phyloP scores from a whole-genome alignment of 2,113 vertebrate species.

The Colinus virginianus region DNA sequence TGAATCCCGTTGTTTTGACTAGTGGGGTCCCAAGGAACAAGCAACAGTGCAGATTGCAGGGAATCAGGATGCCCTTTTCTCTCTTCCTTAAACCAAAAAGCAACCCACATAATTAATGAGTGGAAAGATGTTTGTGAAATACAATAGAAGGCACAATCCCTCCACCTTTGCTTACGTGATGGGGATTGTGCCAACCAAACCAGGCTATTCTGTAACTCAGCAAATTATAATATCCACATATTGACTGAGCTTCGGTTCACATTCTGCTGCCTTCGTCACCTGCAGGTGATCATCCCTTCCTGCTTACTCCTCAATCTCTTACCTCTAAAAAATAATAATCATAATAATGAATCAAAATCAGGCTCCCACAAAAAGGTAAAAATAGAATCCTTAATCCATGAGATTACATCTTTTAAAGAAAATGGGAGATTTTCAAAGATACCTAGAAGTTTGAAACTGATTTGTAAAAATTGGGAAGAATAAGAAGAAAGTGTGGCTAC shows the following conservation, averaged over 20 bases:
- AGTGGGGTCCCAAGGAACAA: conserved; percentile 69
- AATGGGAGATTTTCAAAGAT: not conserved
- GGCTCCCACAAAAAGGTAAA: not conserved
- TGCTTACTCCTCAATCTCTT: not conserved
- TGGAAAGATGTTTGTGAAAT: not conserved
- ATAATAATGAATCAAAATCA: not conserved
- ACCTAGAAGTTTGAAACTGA: not conserved
- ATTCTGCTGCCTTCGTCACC: not conserved
- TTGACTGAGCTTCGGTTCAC: not conserved
- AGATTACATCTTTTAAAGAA: not conserved
- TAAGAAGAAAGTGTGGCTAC: not conserved
- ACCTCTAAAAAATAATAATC: not conserved
- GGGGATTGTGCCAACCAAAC: not conserved
- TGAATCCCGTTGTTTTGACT: conserved; percentile 74
- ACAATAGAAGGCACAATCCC: not conserved
- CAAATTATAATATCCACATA: not conserved
- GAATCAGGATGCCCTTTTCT: conserved; percentile 57
- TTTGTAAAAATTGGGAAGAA: not conserved
- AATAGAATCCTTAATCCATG: not conserved
- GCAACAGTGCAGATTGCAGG: conserved; percentile 61
- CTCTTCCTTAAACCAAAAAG: conserved; percentile 42
- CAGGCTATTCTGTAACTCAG: not conserved
- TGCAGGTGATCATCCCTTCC: not conserved
- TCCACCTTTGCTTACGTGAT: not conserved
- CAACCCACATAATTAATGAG: conserved; percentile 10